phyloP scores from a whole-genome alignment of 2,113 vertebrate genomes.

The Pachypanchax playfairii region DNA sequence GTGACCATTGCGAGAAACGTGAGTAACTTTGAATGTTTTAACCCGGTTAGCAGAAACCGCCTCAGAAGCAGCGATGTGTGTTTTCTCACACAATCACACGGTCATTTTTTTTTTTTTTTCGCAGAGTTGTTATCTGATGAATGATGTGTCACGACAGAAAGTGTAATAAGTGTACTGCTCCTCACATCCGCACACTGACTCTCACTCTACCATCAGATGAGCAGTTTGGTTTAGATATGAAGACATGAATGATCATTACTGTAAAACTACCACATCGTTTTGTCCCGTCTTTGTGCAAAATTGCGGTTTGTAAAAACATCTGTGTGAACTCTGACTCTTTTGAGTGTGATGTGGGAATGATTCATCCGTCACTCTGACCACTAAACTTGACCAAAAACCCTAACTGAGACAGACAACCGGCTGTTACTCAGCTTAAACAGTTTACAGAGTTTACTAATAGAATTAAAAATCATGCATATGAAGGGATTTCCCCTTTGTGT shows the following conservation, averaged over 20 bases:
- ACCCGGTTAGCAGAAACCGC: not conserved
- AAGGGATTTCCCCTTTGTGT: slow-evolving; percentile 55
- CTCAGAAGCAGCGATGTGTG: not conserved
- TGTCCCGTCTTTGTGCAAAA: not conserved
- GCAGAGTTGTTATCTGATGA: not conserved
- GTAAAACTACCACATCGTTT: slow-evolving; percentile 1
- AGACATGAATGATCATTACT: slow-evolving; percentile 10
- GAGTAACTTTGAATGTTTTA: slow-evolving; percentile 37
- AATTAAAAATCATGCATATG: slow-evolving; percentile 16
- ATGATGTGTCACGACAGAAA: not conserved
- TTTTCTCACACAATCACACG: not conserved
- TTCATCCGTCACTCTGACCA: slow-evolving; percentile 14
- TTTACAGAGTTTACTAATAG: slow-evolving; percentile 15
- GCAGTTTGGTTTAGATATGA: slow-evolving; percentile 3
- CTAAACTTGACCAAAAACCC: not conserved
- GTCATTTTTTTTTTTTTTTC: not conserved
- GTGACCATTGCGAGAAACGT: slow-evolving; percentile 45
- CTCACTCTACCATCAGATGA: not conserved
- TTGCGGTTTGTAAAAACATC: not conserved
- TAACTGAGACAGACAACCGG: not conserved
- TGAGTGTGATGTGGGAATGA: slow-evolving; percentile 12
- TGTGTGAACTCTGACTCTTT: not conserved
- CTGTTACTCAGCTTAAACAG: slow-evolving; percentile 32
- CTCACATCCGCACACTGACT: not conserved
- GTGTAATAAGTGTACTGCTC: not conserved